Evolutionary conservation across 1,140 invertebrate genomes (phyloP).

Genomic region (Armadillidium nasatum): DNA sequence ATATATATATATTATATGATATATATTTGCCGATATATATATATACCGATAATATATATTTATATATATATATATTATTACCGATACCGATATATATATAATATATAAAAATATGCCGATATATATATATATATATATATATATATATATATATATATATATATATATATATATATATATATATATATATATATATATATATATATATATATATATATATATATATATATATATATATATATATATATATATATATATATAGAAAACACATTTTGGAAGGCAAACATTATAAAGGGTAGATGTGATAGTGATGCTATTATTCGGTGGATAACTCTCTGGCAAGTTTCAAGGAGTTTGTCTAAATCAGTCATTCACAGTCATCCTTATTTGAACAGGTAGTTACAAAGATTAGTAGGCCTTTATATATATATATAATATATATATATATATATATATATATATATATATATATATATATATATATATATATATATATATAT

Average conservation of each 20-base stretch:
- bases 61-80: too few species aligned
- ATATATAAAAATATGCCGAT: too few species aligned
- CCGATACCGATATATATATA: too few species aligned
- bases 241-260: neutral
- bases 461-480: too few species aligned
- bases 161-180: slow-evolving; percentile 13
- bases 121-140: neutral
- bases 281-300: slow-evolving; percentile 21
- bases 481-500: too few species aligned
- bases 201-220: neutral
- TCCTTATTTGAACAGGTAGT: neutral
- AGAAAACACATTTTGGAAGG: neutral
- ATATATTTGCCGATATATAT: too few species aligned
- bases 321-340: slow-evolving; percentile 72
- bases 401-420: too few species aligned
- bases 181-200: neutral
- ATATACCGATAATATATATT: too few species aligned
- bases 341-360: slow-evolving; percentile 65
- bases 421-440: too few species aligned
- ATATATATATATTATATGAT: too few species aligned
- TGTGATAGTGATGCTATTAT: slow-evolving; percentile 59
- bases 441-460: too few species aligned
- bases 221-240: slow-evolving; percentile 14
- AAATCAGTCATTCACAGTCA: slow-evolving; percentile 47
- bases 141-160: neutral